These are phyloP conservation scores for Operophtera brumata DNA, from an alignment of 2,888 invertebrate species.

Conservation along the genomic window DNA sequence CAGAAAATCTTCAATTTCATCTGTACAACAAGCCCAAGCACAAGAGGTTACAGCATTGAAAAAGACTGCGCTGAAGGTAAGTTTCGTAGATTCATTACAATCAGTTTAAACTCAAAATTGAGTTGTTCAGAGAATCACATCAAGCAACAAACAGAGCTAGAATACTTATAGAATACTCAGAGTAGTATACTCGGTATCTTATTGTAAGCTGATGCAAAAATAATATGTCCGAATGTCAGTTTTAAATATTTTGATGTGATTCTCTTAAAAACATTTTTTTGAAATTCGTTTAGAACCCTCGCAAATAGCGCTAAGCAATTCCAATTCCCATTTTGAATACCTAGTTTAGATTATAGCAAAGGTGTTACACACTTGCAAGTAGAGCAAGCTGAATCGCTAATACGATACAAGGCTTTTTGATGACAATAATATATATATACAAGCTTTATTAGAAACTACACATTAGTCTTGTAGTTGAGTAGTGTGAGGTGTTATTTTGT, in stretches of 20 bases:
- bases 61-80: constrained; percentile 68
- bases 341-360: constrained; percentile 3
- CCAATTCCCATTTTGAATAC: constrained; percentile 2
- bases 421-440: constrained; percentile 4
- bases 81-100: constrained; percentile 13
- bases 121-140: constrained; percentile 8
- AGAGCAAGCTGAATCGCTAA: constrained; percentile 11
- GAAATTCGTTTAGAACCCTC: constrained; percentile 4
- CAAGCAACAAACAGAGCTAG: too few relatives aligned
- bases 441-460: constrained; percentile 27
- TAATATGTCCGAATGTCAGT: too few relatives aligned
- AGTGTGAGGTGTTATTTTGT: constrained; percentile 3
- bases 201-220: too few relatives aligned
- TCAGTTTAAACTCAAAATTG: neutral
- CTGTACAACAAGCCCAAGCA: constrained; percentile 57
- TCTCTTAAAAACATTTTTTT: neutral
- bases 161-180: too few relatives aligned
- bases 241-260: neutral
- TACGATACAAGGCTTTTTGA: constrained; percentile 19
- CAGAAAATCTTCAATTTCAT: constrained; percentile 71
- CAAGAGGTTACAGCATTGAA: constrained; percentile 62
- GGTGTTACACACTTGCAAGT: constrained; percentile 4
- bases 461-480: constrained; percentile 23
- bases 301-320: constrained; percentile 14
- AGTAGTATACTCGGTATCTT: too few relatives aligned